phyloP scores from a whole-genome alignment of 2,888 invertebrate genomes.

The Plebejus anna region DNA sequence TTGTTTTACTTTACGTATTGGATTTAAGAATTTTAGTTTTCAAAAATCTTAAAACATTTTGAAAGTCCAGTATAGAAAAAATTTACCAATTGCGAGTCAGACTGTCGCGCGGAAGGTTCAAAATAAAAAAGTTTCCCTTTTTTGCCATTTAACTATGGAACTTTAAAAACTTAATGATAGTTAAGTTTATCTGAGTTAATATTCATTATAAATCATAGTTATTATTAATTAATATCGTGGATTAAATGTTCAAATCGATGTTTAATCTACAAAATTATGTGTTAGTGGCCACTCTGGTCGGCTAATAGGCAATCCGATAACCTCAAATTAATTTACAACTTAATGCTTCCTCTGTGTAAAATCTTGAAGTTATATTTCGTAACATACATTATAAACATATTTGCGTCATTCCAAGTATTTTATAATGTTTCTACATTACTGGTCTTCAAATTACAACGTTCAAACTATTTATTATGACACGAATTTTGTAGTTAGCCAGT shows the following conservation, averaged over 20 bases:
- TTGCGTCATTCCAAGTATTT: slow-evolving; percentile 24
- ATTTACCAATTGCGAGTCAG: no score
- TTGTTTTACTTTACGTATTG: no score
- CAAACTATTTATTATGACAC: slow-evolving; percentile 26
- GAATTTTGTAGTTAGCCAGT: slow-evolving; percentile 17
- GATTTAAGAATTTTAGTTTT: no score
- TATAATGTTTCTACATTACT: slow-evolving; percentile 17
- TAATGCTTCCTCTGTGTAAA: not conserved
- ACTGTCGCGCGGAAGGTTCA: no score
- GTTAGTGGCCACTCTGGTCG: not conserved
- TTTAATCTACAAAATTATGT: not conserved
- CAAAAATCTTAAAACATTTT: no score
- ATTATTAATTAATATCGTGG: not conserved
- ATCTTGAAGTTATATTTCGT: slow-evolving; percentile 13
- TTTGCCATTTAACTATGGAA: no score
- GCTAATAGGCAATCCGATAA: not conserved
- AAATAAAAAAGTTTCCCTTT: no score
- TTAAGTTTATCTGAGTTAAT: not conserved
- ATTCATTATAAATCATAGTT: not conserved
- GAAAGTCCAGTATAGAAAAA: no score
- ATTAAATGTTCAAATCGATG: not conserved
- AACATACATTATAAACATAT: slow-evolving; percentile 23
- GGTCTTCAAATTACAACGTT: slow-evolving; percentile 21
- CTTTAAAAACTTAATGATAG: no score
- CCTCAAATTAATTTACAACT: not conserved